Conservation (phyloP, 2,888 invertebrate species). For the Micropterix aruncella region DNA sequence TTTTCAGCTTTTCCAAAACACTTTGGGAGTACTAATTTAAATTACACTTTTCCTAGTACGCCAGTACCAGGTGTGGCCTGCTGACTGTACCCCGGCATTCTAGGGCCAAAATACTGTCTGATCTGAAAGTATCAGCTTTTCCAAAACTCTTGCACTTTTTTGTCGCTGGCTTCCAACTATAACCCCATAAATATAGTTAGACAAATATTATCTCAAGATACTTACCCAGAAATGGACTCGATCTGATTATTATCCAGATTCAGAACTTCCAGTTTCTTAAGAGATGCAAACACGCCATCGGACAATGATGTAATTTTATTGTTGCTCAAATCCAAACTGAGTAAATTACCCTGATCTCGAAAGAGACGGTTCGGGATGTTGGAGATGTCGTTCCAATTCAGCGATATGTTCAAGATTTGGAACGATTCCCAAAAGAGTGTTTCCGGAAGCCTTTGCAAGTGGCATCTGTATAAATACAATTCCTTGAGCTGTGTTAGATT, state of each 20-base stretch:
- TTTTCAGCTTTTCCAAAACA: no score
- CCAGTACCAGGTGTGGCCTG: no score
- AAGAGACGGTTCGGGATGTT: conserved; percentile 47
- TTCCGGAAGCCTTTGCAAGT: conserved; percentile 40
- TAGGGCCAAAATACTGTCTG: no score
- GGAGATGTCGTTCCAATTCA: conserved; percentile 42
- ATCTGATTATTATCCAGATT: conserved; percentile 52
- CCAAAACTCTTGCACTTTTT: no score
- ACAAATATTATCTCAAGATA: conserved; percentile 13
- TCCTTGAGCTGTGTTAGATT: conserved; percentile 40
- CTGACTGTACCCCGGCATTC: no score
- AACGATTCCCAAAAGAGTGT: conserved; percentile 47
- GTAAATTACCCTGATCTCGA: conserved; percentile 44
- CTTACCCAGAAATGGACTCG: conserved; percentile 41
- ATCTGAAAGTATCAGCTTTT: no score
- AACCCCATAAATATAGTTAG: not conserved
- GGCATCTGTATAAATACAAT: conserved; percentile 41
- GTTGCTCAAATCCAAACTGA: conserved; percentile 46
- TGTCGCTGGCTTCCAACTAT: not conserved
- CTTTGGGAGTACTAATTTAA: no score
- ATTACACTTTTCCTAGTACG: no score
- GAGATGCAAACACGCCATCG: conserved; percentile 40
- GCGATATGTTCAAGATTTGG: conserved; percentile 41
- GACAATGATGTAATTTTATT: conserved; percentile 48
- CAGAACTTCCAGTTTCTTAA: conserved; percentile 40